Evolutionary conservation across 2,888 invertebrate genomes (phyloP).

Genomic region (Acanthacorydalis orientalis): DNA sequence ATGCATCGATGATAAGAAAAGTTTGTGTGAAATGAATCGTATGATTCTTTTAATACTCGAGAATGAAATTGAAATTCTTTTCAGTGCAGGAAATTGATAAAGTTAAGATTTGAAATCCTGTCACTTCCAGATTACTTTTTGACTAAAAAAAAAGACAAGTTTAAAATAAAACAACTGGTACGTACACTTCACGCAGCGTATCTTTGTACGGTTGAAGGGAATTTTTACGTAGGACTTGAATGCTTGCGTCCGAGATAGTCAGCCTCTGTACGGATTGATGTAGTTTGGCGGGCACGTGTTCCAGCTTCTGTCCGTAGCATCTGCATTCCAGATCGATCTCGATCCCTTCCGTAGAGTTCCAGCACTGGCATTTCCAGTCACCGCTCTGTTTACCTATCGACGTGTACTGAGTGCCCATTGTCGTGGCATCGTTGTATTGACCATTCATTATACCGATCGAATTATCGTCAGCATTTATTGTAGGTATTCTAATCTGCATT

Average conservation of each 20-base stretch:
- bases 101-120: too few species aligned
- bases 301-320: constrained; percentile 19
- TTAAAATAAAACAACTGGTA: constrained; percentile 7
- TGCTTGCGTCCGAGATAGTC: constrained; percentile 21
- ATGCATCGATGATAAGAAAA: too few species aligned
- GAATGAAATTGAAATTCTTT: background rate
- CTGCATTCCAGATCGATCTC: constrained; percentile 17
- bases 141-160: background rate
- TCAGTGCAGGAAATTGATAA: background rate
- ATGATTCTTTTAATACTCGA: background rate
- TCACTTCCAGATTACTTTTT: background rate
- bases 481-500: too few species aligned
- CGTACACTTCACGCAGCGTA: constrained; percentile 25
- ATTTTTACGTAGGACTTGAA: constrained; percentile 16
- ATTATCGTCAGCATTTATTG: too few species aligned
- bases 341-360: constrained; percentile 14
- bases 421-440: too few species aligned
- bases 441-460: too few species aligned
- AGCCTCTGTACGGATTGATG: constrained; percentile 17
- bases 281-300: constrained; percentile 19
- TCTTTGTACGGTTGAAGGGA: constrained; percentile 20
- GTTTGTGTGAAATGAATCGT: background rate
- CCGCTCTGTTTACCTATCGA: background rate
- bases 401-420: background rate
- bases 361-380: constrained; percentile 16